phyloP scores from a whole-genome alignment of 2,113 vertebrate genomes.

The Oncorhynchus gorbuscha region DNA sequence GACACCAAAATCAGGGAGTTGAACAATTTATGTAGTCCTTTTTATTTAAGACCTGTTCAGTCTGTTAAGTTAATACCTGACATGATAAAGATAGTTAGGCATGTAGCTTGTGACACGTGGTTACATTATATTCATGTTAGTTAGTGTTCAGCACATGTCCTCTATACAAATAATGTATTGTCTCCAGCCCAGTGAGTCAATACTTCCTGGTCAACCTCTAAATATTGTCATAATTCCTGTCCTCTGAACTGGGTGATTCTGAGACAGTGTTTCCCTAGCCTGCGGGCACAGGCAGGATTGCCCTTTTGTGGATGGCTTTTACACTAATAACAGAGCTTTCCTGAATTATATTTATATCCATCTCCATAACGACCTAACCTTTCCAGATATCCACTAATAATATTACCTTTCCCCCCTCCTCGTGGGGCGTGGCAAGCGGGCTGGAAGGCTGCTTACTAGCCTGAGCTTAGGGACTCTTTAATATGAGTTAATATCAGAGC shows the following conservation, averaged over 20 bases:
- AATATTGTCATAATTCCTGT: slow-evolving; percentile 19
- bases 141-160: too few relatives aligned
- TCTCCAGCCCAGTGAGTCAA: not conserved
- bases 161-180: too few relatives aligned
- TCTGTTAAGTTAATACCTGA: too few relatives aligned
- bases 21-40: too few relatives aligned
- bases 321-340: slow-evolving; percentile 38
- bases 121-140: too few relatives aligned
- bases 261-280: slow-evolving; percentile 22
- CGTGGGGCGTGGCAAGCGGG: slow-evolving; percentile 11
- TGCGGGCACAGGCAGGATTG: slow-evolving; percentile 22
- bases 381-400: slow-evolving; percentile 53
- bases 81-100: too few relatives aligned
- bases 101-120: too few relatives aligned
- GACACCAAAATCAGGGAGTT: too few relatives aligned
- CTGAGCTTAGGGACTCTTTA: slow-evolving; percentile 12
- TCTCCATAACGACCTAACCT: slow-evolving; percentile 53
- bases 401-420: slow-evolving; percentile 42
- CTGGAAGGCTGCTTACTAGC: slow-evolving; percentile 14
- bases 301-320: slow-evolving; percentile 42
- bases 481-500: slow-evolving; percentile 29
- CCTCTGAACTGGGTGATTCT: slow-evolving; percentile 27
- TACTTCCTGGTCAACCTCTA: slow-evolving; percentile 25
- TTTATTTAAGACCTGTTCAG: too few relatives aligned
- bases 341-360: slow-evolving; percentile 42